These are phyloP conservation scores for Chiloscyllium plagiosum DNA, from an alignment of 2,113 vertebrate genomes.

Conservation along the genomic window DNA sequence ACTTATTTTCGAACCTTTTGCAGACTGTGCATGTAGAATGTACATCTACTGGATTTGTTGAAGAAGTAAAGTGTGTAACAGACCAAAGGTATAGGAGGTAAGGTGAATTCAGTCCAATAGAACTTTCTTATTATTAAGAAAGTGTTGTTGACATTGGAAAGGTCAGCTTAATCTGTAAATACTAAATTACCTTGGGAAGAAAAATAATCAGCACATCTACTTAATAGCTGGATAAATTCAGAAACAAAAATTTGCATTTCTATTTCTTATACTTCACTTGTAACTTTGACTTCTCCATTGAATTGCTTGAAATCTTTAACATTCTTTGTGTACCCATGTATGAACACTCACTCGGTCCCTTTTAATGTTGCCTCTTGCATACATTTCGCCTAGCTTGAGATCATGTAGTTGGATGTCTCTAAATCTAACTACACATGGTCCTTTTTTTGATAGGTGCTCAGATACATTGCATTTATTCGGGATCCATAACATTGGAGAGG, in stretches of 20 bases:
- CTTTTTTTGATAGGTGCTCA: neutral
- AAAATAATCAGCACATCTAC: neutral
- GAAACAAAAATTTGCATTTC: neutral
- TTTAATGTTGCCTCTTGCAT: neutral
- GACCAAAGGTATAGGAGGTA: conserved; percentile 36
- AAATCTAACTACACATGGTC: neutral
- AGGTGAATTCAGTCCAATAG: neutral
- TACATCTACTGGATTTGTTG: conserved; percentile 33
- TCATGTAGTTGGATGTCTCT: neutral
- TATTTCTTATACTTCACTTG: neutral
- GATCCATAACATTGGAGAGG: neutral
- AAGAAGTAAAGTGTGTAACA: conserved; percentile 34
- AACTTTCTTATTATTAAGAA: neutral
- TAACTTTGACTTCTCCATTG: neutral
- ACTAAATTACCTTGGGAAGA: neutral
- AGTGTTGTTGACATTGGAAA: neutral
- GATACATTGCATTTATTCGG: neutral
- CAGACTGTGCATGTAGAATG: conserved; percentile 35
- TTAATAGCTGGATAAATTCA: neutral
- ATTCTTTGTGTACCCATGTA: neutral
- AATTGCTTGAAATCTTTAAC: neutral
- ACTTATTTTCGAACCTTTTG: neutral
- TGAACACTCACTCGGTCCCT: neutral
- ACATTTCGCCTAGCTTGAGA: neutral
- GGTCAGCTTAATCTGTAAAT: neutral